Conservation (phyloP, 92 coral and sea anemone species). For the Phenganax marumi region DNA sequence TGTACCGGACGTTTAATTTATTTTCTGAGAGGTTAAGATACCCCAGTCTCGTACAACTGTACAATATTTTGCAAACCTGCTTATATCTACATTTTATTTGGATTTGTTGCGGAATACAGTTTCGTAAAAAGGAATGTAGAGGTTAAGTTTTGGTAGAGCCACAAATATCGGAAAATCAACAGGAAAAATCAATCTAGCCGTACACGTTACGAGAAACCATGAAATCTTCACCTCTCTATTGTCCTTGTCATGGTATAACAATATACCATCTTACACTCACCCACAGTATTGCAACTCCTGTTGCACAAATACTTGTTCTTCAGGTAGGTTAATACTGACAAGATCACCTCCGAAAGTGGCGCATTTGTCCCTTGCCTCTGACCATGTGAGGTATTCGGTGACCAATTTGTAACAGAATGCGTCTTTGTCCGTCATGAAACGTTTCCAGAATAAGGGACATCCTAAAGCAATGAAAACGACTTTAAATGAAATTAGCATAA, state of each 20-base stretch:
- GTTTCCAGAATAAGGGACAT: conserved; percentile 92
- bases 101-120: too few relatives aligned
- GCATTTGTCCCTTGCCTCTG: conserved; percentile 88
- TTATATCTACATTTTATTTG: too few relatives aligned
- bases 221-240: not conserved
- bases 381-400: conserved; percentile 81
- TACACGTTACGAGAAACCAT: too few relatives aligned
- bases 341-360: conserved; percentile 87
- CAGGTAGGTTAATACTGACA: conserved; percentile 64
- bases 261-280: conserved; percentile 51
- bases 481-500: not conserved
- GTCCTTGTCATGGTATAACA: not conserved
- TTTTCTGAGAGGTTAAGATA: too few relatives aligned
- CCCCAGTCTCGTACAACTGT: too few relatives aligned
- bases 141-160: too few relatives aligned
- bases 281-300: conserved; percentile 81
- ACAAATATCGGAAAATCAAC: too few relatives aligned
- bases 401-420: conserved; percentile 74
- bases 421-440: conserved; percentile 76
- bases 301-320: conserved; percentile 77
- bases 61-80: too few relatives aligned
- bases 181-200: too few relatives aligned
- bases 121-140: too few relatives aligned
- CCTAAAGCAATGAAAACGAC: conserved; percentile 45
- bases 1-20: too few relatives aligned